These are phyloP conservation scores for Ploceus nigricollis DNA, from an alignment of 2,113 vertebrate species.

Conservation along the genomic window DNA sequence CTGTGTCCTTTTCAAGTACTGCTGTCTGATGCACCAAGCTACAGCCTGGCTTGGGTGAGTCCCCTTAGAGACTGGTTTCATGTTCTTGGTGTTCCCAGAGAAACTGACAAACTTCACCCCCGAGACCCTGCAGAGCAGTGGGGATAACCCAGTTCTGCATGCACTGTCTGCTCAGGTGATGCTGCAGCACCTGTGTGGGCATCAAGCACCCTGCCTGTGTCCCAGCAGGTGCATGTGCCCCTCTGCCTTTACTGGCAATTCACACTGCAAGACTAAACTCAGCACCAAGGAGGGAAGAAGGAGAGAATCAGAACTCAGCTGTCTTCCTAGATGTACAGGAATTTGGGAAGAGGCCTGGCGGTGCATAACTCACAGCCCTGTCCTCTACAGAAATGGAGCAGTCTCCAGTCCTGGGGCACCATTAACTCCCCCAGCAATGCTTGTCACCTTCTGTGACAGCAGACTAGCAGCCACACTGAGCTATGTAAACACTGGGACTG, in stretches of 20 bases:
- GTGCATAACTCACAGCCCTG: background rate
- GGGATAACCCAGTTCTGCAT: background rate
- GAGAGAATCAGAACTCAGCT: background rate
- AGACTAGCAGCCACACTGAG: background rate
- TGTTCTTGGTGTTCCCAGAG: background rate
- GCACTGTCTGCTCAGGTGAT: background rate
- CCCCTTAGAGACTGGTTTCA: background rate
- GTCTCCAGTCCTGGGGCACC: background rate
- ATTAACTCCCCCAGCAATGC: background rate
- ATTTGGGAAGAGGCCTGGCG: background rate
- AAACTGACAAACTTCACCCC: background rate
- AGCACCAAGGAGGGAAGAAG: background rate
- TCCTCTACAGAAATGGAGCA: background rate
- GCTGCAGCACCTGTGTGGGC: background rate
- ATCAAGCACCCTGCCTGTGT: background rate
- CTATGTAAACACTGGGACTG: fast-evolving
- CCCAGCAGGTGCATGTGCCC: fast-evolving
- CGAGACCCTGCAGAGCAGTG: fast-evolving
- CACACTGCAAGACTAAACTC: background rate
- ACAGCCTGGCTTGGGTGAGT: background rate
- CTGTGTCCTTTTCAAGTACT: background rate
- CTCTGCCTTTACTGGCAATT: background rate
- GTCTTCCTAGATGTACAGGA: background rate
- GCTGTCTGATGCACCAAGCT: background rate
- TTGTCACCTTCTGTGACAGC: background rate